Evolutionary conservation across 2,113 vertebrate species (phyloP), one percentile per base, ranked within the genome.

Genomic region (Puntigrus tetrazona): DNA sequence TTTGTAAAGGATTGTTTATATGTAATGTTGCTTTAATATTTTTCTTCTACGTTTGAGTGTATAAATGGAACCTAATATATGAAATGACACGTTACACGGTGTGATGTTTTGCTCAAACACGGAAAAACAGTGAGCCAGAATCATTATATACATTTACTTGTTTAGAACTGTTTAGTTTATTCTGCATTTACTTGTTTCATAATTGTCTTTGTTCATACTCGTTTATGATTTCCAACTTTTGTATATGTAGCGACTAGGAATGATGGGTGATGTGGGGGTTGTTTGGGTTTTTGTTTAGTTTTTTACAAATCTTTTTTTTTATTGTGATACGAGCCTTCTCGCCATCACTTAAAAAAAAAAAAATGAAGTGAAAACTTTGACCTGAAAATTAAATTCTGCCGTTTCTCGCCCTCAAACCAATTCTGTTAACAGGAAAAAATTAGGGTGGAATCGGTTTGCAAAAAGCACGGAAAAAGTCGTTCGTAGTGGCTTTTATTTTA

Each of bases 21-120:
- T 87, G 86, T 85, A 75, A 82, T 88, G n/a, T 89, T 69, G 91
- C 87, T 88, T 63, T 88, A 29, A 89, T 89, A 50, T 90, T 89
- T 87, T 86, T 89, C 43, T 87, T 78, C 20, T 82, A 89, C 87
- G 87, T 87, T 72, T 70, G 82, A 90, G 85, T 93, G 89, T 93
- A 89, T 89, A 92, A 93, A 93, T 90, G 82, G 92, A 94, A 91
- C 81, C 87, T 95, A 95, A 94, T 95, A 95, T 95, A 94, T 91
- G 87, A 83, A 88, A 79, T 63, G 76, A 63, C 90, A 90, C 88
- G 74, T 73, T 83, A 87, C 85, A 84, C 88, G 83, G 88, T 89
- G 29, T 85, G 87, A 90, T 47, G 34, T 20, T 59, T 73, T 43
- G 20, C 41, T 87, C 52, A 3, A 27, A 67, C 20, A 14, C 18